Percentiles rank a stretch among this genome's conserved stretches.
Evolutionary conservation across 92 coral and sea anemone species (phyloP).

Genomic region (Scolanthus callimorphus): DNA sequence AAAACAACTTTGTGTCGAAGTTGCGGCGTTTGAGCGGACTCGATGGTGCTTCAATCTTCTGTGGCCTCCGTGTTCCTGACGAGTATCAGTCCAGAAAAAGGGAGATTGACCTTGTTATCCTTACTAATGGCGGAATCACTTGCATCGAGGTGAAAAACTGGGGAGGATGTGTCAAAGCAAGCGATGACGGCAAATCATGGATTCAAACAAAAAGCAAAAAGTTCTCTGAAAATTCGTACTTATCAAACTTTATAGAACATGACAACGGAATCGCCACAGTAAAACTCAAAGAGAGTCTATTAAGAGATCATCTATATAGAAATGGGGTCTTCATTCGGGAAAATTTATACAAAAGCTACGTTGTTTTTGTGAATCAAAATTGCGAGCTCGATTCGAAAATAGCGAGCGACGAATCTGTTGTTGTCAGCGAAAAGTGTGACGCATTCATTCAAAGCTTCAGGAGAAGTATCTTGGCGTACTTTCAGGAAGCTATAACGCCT

Average conservation of each 20-base stretch:
- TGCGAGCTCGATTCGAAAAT: conserved; percentile 63
- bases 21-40: conserved; percentile 65
- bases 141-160: conserved; percentile 88
- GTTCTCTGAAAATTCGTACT: conserved; percentile 35
- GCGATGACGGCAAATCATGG: conserved; percentile 75
- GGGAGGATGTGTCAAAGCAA: conserved; percentile 73
- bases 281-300: conserved; percentile 61
- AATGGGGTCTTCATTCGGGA: conserved; percentile 59
- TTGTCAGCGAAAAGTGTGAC: conserved; percentile 52
- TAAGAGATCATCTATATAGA: conserved; percentile 79
- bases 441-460: conserved; percentile 75
- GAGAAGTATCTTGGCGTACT: conserved; percentile 61
- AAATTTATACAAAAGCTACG: conserved; percentile 56
- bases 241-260: conserved; percentile 80
- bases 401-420: conserved; percentile 48
- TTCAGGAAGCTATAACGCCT: conserved; percentile 68
- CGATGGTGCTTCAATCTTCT: conserved; percentile 73
- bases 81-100: conserved; percentile 85
- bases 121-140: conserved; percentile 66
- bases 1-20: conserved; percentile 62
- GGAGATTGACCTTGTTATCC: conserved; percentile 88
- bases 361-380: conserved; percentile 82
- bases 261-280: conserved; percentile 66
- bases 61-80: conserved; percentile 90
- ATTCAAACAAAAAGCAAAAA: conserved; percentile 71